Conservation (phyloP, 2,797 vertebrate genomes). For the Pipistrellus pygmaeus region DNA sequence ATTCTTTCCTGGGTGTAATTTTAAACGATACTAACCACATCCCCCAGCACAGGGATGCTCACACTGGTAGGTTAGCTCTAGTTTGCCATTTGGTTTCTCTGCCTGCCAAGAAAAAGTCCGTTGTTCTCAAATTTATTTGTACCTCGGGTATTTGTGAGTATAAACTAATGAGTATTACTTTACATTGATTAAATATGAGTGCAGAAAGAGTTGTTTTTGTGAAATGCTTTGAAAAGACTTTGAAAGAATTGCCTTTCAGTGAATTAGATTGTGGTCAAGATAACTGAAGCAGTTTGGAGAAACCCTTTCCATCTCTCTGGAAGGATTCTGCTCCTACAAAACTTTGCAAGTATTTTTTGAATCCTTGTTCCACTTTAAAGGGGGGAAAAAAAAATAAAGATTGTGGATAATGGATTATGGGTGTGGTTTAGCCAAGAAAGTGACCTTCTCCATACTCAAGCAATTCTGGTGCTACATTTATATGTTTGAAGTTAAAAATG, state of each 20-base stretch:
- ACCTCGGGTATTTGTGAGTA: neutral
- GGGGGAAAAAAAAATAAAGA: neutral
- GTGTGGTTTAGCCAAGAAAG: conserved; percentile 48
- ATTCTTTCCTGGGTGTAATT: conserved; percentile 46
- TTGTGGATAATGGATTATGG: neutral
- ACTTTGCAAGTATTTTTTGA: conserved; percentile 41
- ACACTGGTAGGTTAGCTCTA: neutral
- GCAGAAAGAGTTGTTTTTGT: conserved; percentile 39
- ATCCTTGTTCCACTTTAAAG: conserved; percentile 2
- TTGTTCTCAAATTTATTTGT: conserved; percentile 51
- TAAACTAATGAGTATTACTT: conserved; percentile 48
- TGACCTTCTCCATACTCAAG: neutral
- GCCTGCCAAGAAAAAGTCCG: neutral
- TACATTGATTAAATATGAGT: conserved; percentile 10
- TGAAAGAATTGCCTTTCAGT: conserved; percentile 19
- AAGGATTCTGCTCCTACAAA: conserved; percentile 50
- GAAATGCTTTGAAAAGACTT: conserved; percentile 42
- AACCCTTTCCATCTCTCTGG: neutral
- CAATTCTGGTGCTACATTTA: neutral
- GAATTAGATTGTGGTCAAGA: conserved; percentile 48
- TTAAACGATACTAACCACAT: neutral
- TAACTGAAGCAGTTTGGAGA: neutral
- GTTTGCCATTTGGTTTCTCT: conserved; percentile 45
- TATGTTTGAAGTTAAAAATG: conserved; percentile 30
- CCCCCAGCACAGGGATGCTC: neutral